Evolutionary conservation across 2,113 vertebrate species (phyloP).

Genomic region (Phoenicopterus ruber): DNA sequence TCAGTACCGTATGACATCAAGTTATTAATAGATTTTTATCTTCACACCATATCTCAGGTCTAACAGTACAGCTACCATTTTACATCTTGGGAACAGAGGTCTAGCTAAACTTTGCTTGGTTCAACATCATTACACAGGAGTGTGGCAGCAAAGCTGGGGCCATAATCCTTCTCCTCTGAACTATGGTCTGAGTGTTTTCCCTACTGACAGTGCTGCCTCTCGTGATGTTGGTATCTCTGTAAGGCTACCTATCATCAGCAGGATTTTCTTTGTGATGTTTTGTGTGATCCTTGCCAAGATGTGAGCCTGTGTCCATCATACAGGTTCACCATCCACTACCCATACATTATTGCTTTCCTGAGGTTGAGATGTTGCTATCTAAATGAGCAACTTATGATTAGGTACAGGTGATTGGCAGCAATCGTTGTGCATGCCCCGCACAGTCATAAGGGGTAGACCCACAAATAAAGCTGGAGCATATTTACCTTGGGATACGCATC

Average conservation of each 20-base stretch:
- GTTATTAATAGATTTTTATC: neutral
- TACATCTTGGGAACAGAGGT: neutral
- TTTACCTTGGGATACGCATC: neutral
- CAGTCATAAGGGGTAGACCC: neutral
- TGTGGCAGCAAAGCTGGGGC: neutral
- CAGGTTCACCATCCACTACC: neutral
- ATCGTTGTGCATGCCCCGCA: neutral
- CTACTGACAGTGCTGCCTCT: neutral
- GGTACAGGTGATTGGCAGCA: neutral
- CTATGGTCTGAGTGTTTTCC: neutral
- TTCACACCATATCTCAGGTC: neutral
- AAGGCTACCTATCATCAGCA: neutral
- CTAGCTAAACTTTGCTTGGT: neutral
- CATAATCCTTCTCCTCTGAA: neutral
- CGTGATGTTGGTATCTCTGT: neutral
- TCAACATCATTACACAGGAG: neutral
- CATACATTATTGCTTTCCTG: neutral
- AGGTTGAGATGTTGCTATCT: neutral
- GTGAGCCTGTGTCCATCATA: neutral
- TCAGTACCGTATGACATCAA: neutral
- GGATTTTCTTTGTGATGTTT: neutral
- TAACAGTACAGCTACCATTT: neutral
- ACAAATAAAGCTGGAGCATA: neutral
- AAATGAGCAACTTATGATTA: neutral
- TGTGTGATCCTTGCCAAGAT: neutral